Evolutionary conservation across 2,113 vertebrate species (phyloP).

Genomic region (Zosterops lateralis): DNA sequence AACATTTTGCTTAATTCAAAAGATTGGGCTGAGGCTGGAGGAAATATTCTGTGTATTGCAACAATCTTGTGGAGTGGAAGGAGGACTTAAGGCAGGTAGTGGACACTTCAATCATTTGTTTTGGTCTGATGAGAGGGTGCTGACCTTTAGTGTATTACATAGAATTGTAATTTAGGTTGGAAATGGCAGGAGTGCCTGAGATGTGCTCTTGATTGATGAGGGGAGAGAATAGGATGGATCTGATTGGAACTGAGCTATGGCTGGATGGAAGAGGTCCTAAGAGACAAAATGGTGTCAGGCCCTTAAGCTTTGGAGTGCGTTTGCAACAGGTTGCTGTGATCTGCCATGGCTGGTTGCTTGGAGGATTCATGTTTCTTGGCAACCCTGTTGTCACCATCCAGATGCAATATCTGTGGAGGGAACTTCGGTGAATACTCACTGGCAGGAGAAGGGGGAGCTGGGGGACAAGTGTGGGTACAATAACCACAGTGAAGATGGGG

Average conservation of each 20-base stretch:
- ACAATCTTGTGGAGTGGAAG: neutral
- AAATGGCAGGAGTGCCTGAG: neutral
- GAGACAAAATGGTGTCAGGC: neutral
- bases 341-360: neutral
- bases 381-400: neutral
- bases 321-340: neutral
- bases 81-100: neutral
- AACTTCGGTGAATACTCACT: neutral
- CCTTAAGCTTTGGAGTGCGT: neutral
- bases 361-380: slow-evolving; percentile 10
- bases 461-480: neutral
- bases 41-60: neutral
- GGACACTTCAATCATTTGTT: neutral
- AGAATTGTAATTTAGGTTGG: neutral
- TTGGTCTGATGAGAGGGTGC: neutral
- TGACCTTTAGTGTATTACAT: neutral
- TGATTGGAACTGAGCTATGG: neutral
- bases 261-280: neutral
- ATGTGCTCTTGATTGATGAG: neutral
- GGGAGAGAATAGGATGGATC: neutral
- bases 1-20: neutral
- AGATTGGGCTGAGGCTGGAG: neutral
- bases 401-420: neutral
- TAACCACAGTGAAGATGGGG: neutral
- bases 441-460: neutral